Conservation (phyloP, 2,113 vertebrate genomes). For the Maccullochella peelii region DNA sequence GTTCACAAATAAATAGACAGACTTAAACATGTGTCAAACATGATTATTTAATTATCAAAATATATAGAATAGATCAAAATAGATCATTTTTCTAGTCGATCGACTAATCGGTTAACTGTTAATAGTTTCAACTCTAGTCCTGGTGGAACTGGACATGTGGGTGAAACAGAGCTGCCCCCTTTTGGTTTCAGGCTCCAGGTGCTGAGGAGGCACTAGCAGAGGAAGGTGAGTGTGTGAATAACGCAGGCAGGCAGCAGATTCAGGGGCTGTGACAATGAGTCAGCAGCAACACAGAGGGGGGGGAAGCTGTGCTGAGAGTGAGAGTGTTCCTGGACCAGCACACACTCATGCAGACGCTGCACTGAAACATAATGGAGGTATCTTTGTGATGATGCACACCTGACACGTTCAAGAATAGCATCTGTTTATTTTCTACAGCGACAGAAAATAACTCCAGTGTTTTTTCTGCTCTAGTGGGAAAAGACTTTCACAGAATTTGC, state of each 20-base stretch:
- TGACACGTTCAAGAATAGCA: slow-evolving; percentile 52
- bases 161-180: slow-evolving; percentile 1
- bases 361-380: slow-evolving; percentile 46
- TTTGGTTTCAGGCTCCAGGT: slow-evolving; percentile 45
- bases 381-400: slow-evolving; percentile 60
- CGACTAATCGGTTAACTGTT: not conserved
- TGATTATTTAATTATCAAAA: not conserved
- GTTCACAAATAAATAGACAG: too few species aligned
- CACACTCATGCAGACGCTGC: slow-evolving; percentile 54
- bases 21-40: too few species aligned
- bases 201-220: slow-evolving; percentile 78
- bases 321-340: slow-evolving; percentile 54
- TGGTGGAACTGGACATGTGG: slow-evolving; percentile 3
- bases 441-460: slow-evolving; percentile 28
- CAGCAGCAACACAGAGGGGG: slow-evolving; percentile 76
- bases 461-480: slow-evolving; percentile 10
- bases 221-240: slow-evolving; percentile 80
- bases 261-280: slow-evolving; percentile 82
- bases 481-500: not conserved
- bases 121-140: not conserved
- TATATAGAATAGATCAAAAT: too few species aligned
- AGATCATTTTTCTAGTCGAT: not conserved
- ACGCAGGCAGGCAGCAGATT: slow-evolving; percentile 82
- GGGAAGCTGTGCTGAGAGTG: slow-evolving; percentile 48
- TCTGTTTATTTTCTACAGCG: slow-evolving; percentile 46